phyloP scores from a whole-genome alignment of 2,888 invertebrate species.

The Hyposoter didymator region DNA sequence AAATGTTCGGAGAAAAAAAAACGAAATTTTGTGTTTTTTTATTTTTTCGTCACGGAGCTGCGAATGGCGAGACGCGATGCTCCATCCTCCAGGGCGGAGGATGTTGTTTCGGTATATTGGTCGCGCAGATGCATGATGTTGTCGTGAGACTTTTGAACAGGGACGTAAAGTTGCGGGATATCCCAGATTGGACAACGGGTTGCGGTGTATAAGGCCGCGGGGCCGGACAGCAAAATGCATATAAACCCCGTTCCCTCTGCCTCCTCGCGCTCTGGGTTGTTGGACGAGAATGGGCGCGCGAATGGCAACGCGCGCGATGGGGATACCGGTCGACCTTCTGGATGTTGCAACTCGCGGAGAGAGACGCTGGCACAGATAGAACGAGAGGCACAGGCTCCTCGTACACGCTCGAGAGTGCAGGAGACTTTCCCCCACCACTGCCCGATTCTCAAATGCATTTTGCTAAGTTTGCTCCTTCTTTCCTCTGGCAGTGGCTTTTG shows the following conservation, averaged over 20 bases:
- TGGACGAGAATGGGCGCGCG: conserved; percentile 57
- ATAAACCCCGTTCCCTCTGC: conserved; percentile 14
- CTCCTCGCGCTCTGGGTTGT: background rate
- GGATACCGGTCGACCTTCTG: conserved; percentile 84
- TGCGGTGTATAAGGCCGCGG: conserved; percentile 49
- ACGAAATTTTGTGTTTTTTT: background rate
- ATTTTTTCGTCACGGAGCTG: background rate
- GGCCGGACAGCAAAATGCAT: conserved; percentile 55
- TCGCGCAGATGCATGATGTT: background rate
- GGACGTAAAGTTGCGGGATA: conserved; percentile 52
- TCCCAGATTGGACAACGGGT: conserved; percentile 49
- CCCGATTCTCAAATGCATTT: conserved; percentile 2
- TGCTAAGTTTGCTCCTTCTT: conserved; percentile 42
- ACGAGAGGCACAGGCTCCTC: conserved; percentile 76
- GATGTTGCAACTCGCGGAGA: conserved; percentile 79
- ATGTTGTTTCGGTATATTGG: conserved; percentile 8
- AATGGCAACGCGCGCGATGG: conserved; percentile 64
- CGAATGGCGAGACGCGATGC: conserved; percentile 25
- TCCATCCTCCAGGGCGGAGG: too few species aligned
- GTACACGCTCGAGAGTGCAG: conserved; percentile 26
- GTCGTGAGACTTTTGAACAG: conserved; percentile 31
- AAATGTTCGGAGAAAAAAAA: conserved; percentile 1
- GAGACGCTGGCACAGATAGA: conserved; percentile 83
- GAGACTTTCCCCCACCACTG: conserved; percentile 30
- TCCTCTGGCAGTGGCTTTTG: conserved; percentile 53